phyloP scores from a whole-genome alignment of 2,888 invertebrate genomes.

The Orthosia gothica region DNA sequence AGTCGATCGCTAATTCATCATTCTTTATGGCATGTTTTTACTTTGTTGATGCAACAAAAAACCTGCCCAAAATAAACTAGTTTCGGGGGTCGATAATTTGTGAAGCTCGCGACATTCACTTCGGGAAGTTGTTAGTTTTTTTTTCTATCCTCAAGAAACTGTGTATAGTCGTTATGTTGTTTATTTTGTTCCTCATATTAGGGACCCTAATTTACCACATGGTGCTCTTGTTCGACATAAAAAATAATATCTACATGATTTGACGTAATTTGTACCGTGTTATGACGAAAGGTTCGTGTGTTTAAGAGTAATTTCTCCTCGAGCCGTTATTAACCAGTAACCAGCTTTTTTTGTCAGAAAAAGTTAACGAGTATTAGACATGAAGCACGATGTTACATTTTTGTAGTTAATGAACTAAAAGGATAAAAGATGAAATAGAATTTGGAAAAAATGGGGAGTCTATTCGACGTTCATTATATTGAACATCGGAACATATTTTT shows the following conservation, averaged over 20 bases:
- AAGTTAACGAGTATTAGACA: conserved; percentile 82
- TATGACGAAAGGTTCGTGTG: conserved; percentile 88
- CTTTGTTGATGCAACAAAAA: conserved; percentile 54
- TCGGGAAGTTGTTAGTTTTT: conserved; percentile 78
- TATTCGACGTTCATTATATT: conserved; percentile 49
- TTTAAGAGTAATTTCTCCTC: conserved; percentile 85
- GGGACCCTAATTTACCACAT: conserved; percentile 90
- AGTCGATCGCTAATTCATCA: conserved; percentile 64
- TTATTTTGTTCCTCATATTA: conserved; percentile 84
- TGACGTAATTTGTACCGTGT: conserved; percentile 88
- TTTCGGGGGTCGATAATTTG: conserved; percentile 79
- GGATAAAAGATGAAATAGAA: conserved; percentile 65
- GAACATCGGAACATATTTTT: conserved; percentile 40
- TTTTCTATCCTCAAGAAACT: conserved; percentile 77
- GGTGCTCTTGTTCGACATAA: conserved; percentile 82
- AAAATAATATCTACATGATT: conserved; percentile 90
- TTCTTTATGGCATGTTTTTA: conserved; percentile 58
- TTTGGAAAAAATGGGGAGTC: conserved; percentile 50
- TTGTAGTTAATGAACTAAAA: conserved; percentile 73
- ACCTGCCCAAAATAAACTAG: conserved; percentile 72
- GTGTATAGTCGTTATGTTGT: conserved; percentile 85
- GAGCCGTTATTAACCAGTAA: conserved; percentile 87
- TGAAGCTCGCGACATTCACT: conserved; percentile 81
- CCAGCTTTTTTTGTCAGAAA: conserved; percentile 79
- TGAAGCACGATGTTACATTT: conserved; percentile 72